Conservation (phyloP, 2,113 vertebrate genomes). For the Lates calcarifer region DNA sequence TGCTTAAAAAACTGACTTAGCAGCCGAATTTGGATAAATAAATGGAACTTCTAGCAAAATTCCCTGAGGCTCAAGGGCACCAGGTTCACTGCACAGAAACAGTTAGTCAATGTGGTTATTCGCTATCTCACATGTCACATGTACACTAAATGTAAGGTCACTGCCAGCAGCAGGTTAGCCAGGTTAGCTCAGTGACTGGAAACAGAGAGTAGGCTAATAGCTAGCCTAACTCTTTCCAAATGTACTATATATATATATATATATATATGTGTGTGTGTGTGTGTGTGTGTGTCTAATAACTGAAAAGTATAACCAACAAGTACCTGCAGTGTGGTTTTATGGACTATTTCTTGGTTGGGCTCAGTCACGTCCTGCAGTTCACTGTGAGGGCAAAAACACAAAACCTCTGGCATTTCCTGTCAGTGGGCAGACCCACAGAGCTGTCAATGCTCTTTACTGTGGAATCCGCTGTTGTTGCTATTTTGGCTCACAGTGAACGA, state of each 20-base stretch:
- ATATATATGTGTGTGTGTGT: too few species aligned
- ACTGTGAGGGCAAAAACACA: not conserved
- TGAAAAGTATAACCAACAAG: too few species aligned
- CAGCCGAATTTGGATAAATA: constrained; percentile 7
- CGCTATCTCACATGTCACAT: too few species aligned
- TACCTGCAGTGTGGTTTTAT: not conserved
- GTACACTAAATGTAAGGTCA: too few species aligned
- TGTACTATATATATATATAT: too few species aligned
- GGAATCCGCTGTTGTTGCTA: not conserved
- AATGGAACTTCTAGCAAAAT: not conserved
- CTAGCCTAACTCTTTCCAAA: too few species aligned
- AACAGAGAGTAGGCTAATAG: too few species aligned
- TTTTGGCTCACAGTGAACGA: not conserved
- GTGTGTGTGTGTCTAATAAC: too few species aligned
- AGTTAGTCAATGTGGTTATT: too few species aligned
- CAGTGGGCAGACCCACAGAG: not conserved
- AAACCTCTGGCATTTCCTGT: not conserved
- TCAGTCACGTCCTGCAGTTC: not conserved
- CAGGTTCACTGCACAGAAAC: not conserved
- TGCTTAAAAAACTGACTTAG: not conserved
- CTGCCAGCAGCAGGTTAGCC: too few species aligned
- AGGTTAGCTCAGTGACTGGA: too few species aligned
- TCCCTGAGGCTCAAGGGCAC: not conserved
- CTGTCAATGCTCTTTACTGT: not conserved
- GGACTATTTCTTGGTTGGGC: not conserved